Conservation (phyloP, 2,888 invertebrate genomes). For the Troilus luridus region DNA sequence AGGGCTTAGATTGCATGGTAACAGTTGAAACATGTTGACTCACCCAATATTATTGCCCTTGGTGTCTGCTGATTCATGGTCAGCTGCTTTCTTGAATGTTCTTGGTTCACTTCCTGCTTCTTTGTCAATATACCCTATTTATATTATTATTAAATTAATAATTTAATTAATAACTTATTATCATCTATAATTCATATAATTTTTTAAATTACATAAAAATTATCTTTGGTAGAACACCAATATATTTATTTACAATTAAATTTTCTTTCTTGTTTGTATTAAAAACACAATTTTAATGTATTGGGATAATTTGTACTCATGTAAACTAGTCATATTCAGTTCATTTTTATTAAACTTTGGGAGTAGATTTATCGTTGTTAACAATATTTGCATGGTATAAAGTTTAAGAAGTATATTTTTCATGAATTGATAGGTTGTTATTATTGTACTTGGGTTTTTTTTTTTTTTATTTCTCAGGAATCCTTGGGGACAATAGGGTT, state of each 20-base stretch:
- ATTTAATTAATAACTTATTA: neutral
- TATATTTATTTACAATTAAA: too few species aligned
- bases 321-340: neutral
- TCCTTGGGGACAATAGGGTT: neutral
- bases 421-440: neutral
- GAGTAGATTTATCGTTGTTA: neutral
- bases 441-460: neutral
- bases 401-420: neutral
- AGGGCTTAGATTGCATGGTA: neutral
- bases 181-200: neutral
- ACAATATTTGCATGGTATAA: neutral
- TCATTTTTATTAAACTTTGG: neutral
- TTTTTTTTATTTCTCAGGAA: neutral
- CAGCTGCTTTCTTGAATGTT: constrained; percentile 38
- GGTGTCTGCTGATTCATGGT: constrained; percentile 43
- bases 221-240: too few species aligned
- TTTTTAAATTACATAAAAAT: neutral
- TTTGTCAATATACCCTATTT: neutral
- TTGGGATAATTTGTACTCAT: neutral
- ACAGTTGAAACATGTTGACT: constrained; percentile 18
- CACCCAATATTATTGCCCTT: constrained; percentile 4
- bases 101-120: constrained; percentile 40
- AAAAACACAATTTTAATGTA: neutral
- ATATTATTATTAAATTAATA: neutral
- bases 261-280: neutral